Conservation (phyloP, 2,797 vertebrate genomes). For the Dryobates pubescens region DNA sequence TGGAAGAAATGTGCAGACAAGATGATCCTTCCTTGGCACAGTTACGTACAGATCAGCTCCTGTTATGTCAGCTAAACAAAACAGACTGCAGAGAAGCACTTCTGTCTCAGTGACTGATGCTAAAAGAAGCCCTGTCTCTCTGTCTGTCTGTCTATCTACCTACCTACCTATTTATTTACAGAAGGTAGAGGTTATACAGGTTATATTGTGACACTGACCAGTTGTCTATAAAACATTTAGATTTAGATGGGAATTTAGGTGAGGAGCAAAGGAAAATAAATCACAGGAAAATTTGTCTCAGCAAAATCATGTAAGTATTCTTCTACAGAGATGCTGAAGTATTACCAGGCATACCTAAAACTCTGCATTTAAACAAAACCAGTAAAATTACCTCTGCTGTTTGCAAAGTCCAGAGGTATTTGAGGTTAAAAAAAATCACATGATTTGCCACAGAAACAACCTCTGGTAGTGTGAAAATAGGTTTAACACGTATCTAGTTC, state of each 20-base stretch:
- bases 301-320: background rate
- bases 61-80: slow-evolving; percentile 46
- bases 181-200: background rate
- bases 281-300: background rate
- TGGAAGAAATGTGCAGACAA: slow-evolving; percentile 64
- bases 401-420: background rate
- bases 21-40: slow-evolving; percentile 62
- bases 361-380: background rate
- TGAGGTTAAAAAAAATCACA: background rate
- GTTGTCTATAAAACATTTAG: background rate
- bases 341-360: background rate
- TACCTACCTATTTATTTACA: background rate
- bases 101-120: background rate
- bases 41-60: slow-evolving; percentile 38
- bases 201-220: background rate
- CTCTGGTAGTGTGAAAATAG: background rate
- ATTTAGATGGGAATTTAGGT: background rate
- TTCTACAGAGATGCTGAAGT: background rate
- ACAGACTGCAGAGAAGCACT: slow-evolving; percentile 8
- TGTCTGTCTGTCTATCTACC: background rate
- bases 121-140: background rate
- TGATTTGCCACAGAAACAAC: background rate
- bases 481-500: background rate
- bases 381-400: background rate
- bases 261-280: background rate